Conservation (phyloP, 2,113 vertebrate genomes). For the Lagenorhynchus albirostris region DNA sequence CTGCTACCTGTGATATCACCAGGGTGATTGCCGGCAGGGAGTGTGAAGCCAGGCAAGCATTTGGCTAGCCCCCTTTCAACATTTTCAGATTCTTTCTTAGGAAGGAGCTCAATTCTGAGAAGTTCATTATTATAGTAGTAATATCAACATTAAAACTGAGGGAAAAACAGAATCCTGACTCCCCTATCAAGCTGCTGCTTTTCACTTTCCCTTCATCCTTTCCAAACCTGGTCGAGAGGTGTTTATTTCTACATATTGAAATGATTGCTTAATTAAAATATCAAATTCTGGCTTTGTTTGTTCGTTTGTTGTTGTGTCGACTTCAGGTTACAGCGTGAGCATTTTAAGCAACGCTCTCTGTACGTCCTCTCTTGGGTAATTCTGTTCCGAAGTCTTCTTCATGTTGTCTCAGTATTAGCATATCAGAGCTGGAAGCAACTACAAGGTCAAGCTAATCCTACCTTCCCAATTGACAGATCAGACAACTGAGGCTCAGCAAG, state of each 20-base stretch:
- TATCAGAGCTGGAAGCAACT: background rate
- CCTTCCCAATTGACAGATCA: background rate
- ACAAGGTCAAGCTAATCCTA: background rate
- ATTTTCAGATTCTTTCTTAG: background rate
- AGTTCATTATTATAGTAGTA: background rate
- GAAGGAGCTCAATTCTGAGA: background rate
- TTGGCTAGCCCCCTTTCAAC: background rate
- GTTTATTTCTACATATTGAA: background rate
- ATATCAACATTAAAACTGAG: background rate
- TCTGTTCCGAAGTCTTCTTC: background rate
- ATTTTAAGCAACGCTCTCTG: background rate
- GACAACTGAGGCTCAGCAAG: background rate
- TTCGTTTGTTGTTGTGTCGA: background rate
- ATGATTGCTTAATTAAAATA: background rate
- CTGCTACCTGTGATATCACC: slow-evolving; percentile 72
- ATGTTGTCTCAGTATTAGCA: background rate
- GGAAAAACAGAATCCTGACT: background rate
- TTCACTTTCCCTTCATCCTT: background rate
- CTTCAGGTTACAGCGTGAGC: background rate
- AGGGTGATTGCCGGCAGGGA: slow-evolving; percentile 71
- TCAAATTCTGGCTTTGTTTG: background rate
- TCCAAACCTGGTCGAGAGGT: background rate
- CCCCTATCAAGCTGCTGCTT: background rate
- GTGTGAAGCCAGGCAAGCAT: background rate
- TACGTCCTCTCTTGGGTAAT: background rate